Base-by-base conservation (phyloP, 2,797 vertebrate genomes). In the Caiman crocodilus region DNA sequence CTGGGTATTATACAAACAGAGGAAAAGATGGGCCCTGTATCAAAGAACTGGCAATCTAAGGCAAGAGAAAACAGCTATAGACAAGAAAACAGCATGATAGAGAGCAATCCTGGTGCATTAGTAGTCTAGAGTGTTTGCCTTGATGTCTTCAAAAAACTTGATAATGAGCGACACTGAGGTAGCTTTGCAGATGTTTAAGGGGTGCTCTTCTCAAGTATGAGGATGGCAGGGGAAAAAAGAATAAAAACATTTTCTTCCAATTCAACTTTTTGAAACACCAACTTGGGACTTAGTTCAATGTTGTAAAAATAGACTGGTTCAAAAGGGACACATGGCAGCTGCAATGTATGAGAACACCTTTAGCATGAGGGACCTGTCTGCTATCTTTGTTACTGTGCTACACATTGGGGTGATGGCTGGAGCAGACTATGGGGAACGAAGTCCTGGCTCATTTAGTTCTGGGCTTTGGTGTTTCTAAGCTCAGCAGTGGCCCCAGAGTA, bases 121-220 rank as follows among this genome's bases (percentile, higher is more conserved):
- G 18, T 32, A 71, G 50, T 65, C 67, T 50, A 50, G 42, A 50
- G 42, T 11, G 42, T 50, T 50, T 50, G 42, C 42, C 42, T 63
- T 57, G 32, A 26, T 67, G 32, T 80, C 84, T 55, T 42, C 76
- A 78, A 4, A 4, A 64, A 79, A 84, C 76, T 86, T 64, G 84
- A 79, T 93, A 28, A 2, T 7, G 20, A 84, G 58, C 58, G 18
- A 82, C 64, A 90, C 50, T 67, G 91, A 82, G 89, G 81, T 79
- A 88, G 81, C 76, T 84, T 90, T 85, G 42, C 63, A 84, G 7
- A 10, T 63, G 5, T 76, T 94, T 60, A 60, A 85, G 35, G n/a
- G 50, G 16, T 79, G 8, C 21, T 17, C 75, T 91, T 50, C 9
- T 21, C 55, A 65, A 83, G 17, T 10, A 74, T 30, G 28, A 26